Evolutionary conservation across 2,797 vertebrate species (phyloP).

Genomic region (Heliangelus exortis): DNA sequence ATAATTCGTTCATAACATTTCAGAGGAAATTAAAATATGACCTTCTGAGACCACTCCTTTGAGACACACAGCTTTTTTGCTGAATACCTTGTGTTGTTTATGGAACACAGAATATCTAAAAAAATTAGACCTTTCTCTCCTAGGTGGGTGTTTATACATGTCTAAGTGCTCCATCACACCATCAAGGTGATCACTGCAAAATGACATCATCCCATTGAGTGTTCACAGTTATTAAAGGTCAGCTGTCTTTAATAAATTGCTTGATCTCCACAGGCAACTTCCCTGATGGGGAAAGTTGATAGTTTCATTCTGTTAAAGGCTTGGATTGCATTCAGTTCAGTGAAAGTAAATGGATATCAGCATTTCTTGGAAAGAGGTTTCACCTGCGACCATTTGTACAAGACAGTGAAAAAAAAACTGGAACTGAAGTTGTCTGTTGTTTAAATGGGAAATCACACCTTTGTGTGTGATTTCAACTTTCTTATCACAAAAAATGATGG

Average conservation of each 20-base stretch:
- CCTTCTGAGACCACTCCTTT: background rate
- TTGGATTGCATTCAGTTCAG: background rate
- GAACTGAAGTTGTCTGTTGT: background rate
- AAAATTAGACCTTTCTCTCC: background rate
- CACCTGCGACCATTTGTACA: background rate
- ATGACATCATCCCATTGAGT: background rate
- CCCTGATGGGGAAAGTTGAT: background rate
- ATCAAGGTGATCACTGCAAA: background rate
- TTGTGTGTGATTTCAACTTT: background rate
- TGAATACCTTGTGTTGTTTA: background rate
- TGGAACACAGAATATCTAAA: background rate
- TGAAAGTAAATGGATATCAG: background rate
- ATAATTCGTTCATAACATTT: background rate
- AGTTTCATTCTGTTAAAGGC: background rate
- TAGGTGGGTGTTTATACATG: background rate
- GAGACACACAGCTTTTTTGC: background rate
- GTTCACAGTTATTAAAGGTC: background rate
- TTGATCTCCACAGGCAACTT: background rate
- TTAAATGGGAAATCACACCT: background rate
- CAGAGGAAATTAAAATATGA: background rate
- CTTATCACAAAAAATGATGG: background rate
- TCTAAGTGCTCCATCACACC: background rate
- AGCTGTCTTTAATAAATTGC: background rate
- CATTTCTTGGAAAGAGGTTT: background rate
- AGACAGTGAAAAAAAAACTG: background rate